A percentile compares a stretch with the other conserved stretches of the same genome.
Conservation (phyloP, 2,113 vertebrate species). For the Labeo catla region DNA sequence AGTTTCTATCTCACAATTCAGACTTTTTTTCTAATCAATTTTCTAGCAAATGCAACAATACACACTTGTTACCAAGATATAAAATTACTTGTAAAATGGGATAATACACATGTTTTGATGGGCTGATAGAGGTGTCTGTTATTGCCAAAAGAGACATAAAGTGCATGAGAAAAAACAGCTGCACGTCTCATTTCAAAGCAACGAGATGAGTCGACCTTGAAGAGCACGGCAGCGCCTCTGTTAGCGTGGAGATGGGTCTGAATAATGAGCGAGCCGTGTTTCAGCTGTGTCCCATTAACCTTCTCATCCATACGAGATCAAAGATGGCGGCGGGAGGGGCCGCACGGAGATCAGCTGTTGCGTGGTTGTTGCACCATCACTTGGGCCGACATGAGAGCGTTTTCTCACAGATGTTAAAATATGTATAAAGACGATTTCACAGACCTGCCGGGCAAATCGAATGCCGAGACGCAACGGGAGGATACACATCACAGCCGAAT, state of each 20-base stretch:
- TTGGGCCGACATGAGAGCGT: conserved; percentile 31
- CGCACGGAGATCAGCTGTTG: conserved; percentile 55
- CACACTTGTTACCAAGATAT: too few species aligned
- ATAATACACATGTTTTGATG: neutral
- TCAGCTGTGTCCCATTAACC: conserved; percentile 58
- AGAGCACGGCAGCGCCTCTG: conserved; percentile 13
- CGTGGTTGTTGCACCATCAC: conserved; percentile 50
- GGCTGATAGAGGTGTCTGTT: neutral
- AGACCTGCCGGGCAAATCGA: conserved; percentile 43
- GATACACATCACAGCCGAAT: conserved; percentile 29
- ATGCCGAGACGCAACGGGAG: conserved; percentile 21
- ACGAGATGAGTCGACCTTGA: conserved; percentile 22
- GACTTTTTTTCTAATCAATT: too few species aligned
- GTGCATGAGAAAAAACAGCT: neutral
- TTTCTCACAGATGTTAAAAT: conserved; percentile 44
- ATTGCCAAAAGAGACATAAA: neutral
- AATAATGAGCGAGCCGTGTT: conserved; percentile 46
- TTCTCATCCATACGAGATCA: conserved; percentile 50
- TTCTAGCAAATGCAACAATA: too few species aligned
- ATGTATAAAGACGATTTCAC: conserved; percentile 54
- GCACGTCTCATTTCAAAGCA: conserved; percentile 26
- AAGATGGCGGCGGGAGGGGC: conserved; percentile 38
- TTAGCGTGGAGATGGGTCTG: neutral
- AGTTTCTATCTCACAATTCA: too few species aligned
- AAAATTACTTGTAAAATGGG: too few species aligned